Evolutionary conservation across 2,888 invertebrate species (phyloP), one percentile per base, ranked within the genome.

Genomic region (Zygothrica quintamaculata): DNA sequence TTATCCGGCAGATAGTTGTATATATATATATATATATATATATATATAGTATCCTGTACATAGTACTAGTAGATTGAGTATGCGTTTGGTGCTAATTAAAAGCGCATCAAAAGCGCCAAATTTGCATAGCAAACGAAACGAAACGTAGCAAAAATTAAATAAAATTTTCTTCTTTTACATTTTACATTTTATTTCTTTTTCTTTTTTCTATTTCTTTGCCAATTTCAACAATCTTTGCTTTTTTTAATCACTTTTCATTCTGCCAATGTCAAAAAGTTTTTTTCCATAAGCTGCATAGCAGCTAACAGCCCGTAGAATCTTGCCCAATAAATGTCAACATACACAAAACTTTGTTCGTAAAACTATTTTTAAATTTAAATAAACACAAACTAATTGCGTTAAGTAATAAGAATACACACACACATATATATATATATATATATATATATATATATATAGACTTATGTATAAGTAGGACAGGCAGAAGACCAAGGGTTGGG

Each of bases 91-190:
- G 72, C 79, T 79, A 82, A 79, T 79, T 85, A 85, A 79, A 85
- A 79, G 84, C 84, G 66, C 86, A 85, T 79, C 86, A 85, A 79
- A 78, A 65, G 84, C 76, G 60, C 50, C 61, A 59, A 85, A 79
- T 79, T 79, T 85, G 79, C 86, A 79, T 84, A 80, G 74, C 84
- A 84, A 86, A 86, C 86, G 86, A 84, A 82, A 77, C 82, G 85
- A 65, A 77, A 73, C 66, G 85, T 58, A 26, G 60, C 50, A 57
- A 59, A 84, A 78, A 72, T 71, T 72, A 78, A 82, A 82, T 84
- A 78, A 65, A 85, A 65, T 85, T 78, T 37, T 47, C n/a, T 65
- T 74, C 59, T 69, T 74, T 64, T 42, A 43, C 48, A 46, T 52
- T 74, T 48, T 65, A n/a, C n/a, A n/a, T n/a, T n/a, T n/a, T n/a